These are phyloP conservation scores for Mesorhabditis spiculigera DNA, from an alignment of 2,888 invertebrate species.

Conservation along the genomic window DNA sequence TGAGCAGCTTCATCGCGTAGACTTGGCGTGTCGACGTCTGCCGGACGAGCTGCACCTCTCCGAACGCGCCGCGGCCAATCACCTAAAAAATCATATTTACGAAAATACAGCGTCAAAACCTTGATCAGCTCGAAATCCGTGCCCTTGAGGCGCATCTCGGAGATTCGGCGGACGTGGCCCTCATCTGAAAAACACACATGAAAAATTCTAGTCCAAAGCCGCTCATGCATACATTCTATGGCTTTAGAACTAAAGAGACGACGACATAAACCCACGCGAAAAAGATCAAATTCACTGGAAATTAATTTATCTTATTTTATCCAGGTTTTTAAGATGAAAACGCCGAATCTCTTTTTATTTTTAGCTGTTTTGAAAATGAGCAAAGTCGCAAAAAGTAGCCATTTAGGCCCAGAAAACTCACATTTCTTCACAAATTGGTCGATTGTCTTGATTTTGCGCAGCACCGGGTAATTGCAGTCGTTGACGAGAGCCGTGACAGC, in stretches of 20 bases:
- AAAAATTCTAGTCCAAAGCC: too few relatives aligned
- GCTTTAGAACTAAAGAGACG: too few relatives aligned
- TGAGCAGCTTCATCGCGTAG: conserved; percentile 96
- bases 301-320: too few relatives aligned
- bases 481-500: conserved; percentile 89
- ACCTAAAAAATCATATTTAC: conserved; percentile 75
- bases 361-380: neutral
- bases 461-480: conserved; percentile 91
- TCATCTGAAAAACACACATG: conserved; percentile 70
- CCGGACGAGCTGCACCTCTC: conserved; percentile 94
- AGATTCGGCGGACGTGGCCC: conserved; percentile 76
- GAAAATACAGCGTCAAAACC: conserved; percentile 58
- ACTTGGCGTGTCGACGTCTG: conserved; percentile 87
- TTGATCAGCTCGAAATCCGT: conserved; percentile 91
- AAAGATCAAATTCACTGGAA: too few relatives aligned
- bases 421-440: conserved; percentile 77
- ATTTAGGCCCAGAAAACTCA: conserved; percentile 24
- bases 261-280: too few relatives aligned
- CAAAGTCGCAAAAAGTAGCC: conserved; percentile 3
- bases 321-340: too few relatives aligned
- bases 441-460: conserved; percentile 92
- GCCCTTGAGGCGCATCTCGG: conserved; percentile 86
- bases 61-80: conserved; percentile 96
- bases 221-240: too few relatives aligned
- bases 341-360: too few relatives aligned